phyloP scores from a whole-genome alignment of 2,113 vertebrate species.

The Seriola quinqueradiata region DNA sequence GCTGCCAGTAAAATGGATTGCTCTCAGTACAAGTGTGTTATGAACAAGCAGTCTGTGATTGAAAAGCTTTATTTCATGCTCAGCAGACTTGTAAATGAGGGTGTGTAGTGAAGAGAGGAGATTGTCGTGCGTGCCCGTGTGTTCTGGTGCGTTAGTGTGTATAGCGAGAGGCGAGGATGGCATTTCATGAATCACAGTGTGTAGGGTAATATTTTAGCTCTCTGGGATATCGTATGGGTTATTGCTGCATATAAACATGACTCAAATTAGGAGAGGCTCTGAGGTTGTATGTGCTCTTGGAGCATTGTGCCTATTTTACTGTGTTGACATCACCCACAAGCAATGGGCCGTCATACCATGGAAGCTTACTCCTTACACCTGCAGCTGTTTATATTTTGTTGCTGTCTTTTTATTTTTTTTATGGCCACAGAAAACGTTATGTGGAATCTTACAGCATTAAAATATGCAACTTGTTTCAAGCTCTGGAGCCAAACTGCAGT shows the following conservation, averaged over 20 bases:
- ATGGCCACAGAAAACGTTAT: not conserved
- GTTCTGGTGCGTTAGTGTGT: constrained; percentile 36
- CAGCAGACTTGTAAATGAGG: constrained; percentile 73
- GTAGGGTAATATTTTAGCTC: constrained; percentile 37
- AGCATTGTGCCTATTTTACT: constrained; percentile 10
- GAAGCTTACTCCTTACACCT: constrained; percentile 4
- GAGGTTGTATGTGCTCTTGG: not conserved
- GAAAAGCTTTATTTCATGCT: constrained; percentile 80
- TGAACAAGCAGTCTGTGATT: constrained; percentile 74
- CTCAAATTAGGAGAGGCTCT: constrained; percentile 20
- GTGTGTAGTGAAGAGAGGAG: constrained; percentile 55
- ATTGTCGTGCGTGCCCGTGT: constrained; percentile 32
- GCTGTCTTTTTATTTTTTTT: not conserved
- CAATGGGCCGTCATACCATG: not conserved
- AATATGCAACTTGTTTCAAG: constrained; percentile 18
- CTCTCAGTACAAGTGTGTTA: constrained; percentile 66
- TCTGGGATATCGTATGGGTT: constrained; percentile 20
- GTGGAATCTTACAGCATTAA: constrained; percentile 3
- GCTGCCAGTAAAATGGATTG: constrained; percentile 70
- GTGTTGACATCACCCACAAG: constrained; percentile 3
- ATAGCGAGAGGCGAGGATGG: constrained; percentile 29
- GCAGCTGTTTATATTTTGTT: constrained; percentile 23
- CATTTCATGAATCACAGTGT: constrained; percentile 63
- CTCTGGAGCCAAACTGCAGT: constrained; percentile 25
- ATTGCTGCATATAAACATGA: constrained; percentile 35